A percentile compares a stretch with the other conserved stretches of the same genome.
phyloP scores from a whole-genome alignment of 1,140 invertebrate species.

The Neelides sp. region DNA sequence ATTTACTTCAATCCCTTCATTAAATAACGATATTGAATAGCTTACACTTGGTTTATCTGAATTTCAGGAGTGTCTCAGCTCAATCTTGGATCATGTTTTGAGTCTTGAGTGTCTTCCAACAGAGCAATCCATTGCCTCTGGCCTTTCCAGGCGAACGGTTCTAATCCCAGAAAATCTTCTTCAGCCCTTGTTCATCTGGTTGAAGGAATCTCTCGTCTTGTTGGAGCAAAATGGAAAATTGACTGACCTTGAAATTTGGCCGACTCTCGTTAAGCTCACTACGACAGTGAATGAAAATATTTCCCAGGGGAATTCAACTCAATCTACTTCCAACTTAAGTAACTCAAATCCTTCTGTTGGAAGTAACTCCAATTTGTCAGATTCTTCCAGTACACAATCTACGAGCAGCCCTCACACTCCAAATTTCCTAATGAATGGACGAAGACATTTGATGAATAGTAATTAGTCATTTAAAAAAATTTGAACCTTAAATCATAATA shows the following conservation, averaged over 20 bases:
- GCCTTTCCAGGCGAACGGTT: conserved; percentile 17
- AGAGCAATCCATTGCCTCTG: conserved; percentile 15
- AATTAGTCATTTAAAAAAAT: conserved; percentile 10
- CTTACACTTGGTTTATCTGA: not conserved
- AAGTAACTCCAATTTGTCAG: conserved; percentile 13
- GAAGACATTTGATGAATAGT: conserved; percentile 18
- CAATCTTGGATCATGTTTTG: conserved; percentile 25
- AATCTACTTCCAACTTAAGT: not conserved
- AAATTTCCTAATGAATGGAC: conserved; percentile 19
- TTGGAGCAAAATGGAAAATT: conserved; percentile 24
- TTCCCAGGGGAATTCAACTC: not conserved
- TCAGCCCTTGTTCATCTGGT: conserved; percentile 18
- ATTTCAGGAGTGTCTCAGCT: conserved; percentile 14
- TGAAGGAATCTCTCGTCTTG: conserved; percentile 25
- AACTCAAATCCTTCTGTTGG: not conserved
- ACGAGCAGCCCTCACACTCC: conserved; percentile 20
- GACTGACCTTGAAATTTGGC: conserved; percentile 28
- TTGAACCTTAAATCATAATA: not conserved
- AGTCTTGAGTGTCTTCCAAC: conserved; percentile 24
- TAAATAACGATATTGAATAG: not conserved
- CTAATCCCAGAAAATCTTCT: conserved; percentile 29
- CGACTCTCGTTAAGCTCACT: conserved; percentile 16
- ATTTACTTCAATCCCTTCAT: not conserved
- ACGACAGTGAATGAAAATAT: conserved; percentile 11
- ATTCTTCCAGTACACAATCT: too few species aligned